These are phyloP conservation scores for Cerastoderma edule DNA, from an alignment of 2,888 invertebrate species.

Conservation along the genomic window DNA sequence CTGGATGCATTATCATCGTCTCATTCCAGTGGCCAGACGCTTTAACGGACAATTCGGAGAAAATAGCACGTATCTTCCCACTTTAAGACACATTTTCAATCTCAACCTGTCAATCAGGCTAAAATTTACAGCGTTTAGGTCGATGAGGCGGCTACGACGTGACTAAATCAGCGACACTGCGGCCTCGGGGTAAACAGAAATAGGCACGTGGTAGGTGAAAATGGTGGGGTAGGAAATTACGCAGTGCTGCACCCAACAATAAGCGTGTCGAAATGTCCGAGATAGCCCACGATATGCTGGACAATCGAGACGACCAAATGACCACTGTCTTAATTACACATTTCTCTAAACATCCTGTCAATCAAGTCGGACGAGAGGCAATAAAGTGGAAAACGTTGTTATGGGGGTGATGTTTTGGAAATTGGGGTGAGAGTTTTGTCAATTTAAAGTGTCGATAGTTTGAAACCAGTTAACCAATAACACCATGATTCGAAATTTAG, in stretches of 20 bases:
- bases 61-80: slow-evolving; percentile 35
- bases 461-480: no score
- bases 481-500: no score
- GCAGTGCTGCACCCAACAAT: slow-evolving; percentile 46
- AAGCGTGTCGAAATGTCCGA: slow-evolving; percentile 61
- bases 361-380: neutral
- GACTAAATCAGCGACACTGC: slow-evolving; percentile 33
- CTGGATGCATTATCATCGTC: slow-evolving; percentile 9
- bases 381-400: neutral
- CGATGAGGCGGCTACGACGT: slow-evolving; percentile 56
- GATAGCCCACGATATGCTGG: slow-evolving; percentile 44
- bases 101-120: slow-evolving; percentile 42
- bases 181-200: slow-evolving; percentile 45
- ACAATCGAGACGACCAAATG: slow-evolving; percentile 43
- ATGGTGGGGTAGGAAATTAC: slow-evolving; percentile 54
- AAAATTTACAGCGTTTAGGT: slow-evolving; percentile 40
- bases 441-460: neutral
- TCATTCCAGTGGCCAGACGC: slow-evolving; percentile 7
- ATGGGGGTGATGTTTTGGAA: neutral
- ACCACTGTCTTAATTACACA: slow-evolving; percentile 35
- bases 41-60: slow-evolving; percentile 25
- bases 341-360: neutral
- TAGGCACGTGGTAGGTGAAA: slow-evolving; percentile 57
- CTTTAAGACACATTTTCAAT: slow-evolving; percentile 38
- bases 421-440: slow-evolving; percentile 9